Conservation (phyloP, 2,888 invertebrate genomes). For the Sialis lutaria region DNA sequence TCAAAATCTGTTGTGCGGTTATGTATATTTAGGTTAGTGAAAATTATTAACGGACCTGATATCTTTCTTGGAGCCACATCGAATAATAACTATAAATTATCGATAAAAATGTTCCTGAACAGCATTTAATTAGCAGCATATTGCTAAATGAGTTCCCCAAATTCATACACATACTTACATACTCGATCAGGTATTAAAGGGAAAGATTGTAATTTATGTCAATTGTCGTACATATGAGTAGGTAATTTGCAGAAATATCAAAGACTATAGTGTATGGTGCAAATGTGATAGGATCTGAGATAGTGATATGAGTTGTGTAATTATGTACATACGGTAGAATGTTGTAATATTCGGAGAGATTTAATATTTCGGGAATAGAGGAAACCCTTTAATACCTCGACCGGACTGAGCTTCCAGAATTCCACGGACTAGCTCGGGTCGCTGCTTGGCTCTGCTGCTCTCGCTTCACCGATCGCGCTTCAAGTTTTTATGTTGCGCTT, state of each 20-base stretch:
- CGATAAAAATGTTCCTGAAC: slow-evolving; percentile 28
- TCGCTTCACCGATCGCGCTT: slow-evolving; percentile 1
- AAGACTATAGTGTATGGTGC: too few relatives aligned
- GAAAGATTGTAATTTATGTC: not conserved
- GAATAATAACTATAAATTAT: not conserved
- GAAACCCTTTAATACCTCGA: slow-evolving; percentile 5
- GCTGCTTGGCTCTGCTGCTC: slow-evolving; percentile 24
- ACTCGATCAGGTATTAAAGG: not conserved
- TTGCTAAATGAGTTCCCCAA: not conserved
- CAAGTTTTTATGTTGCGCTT: not conserved
- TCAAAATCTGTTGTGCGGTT: too few relatives aligned
- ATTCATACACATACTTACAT: not conserved
- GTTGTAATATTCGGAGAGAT: not conserved
- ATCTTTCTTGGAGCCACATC: too few relatives aligned
- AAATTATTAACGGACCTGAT: too few relatives aligned
- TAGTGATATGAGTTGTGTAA: not conserved
- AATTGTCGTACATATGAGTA: not conserved
- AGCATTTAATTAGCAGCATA: slow-evolving; percentile 23
- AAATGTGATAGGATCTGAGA: not conserved
- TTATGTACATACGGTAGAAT: not conserved
- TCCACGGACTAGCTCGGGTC: slow-evolving; percentile 23
- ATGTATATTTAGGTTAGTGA: too few relatives aligned
- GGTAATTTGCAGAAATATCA: too few relatives aligned
- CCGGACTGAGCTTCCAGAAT: slow-evolving; percentile 23
- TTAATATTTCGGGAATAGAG: not conserved